Evolutionary conservation across 2,888 invertebrate genomes (phyloP).

Genomic region (Slavum lentiscoides): DNA sequence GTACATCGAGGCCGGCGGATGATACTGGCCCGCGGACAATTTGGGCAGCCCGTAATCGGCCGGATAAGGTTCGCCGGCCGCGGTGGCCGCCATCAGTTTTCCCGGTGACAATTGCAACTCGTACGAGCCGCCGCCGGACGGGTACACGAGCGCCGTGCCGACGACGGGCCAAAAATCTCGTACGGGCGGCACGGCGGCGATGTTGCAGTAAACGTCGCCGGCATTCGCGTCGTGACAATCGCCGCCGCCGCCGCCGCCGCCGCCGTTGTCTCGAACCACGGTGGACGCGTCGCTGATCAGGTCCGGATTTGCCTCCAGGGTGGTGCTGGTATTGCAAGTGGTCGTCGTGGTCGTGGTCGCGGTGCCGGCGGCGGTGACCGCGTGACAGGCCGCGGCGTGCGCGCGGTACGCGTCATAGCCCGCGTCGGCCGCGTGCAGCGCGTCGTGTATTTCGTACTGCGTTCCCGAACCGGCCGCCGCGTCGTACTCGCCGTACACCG

Average conservation of each 20-base stretch:
- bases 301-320: slow-evolving; percentile 74
- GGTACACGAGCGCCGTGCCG: not conserved
- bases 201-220: no score
- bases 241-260: slow-evolving; percentile 23
- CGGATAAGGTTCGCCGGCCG: slow-evolving; percentile 79
- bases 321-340: not conserved
- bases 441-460: slow-evolving; percentile 26
- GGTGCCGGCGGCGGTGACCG: not conserved
- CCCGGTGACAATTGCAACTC: slow-evolving; percentile 69
- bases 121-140: not conserved
- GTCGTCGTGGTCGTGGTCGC: not conserved
- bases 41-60: slow-evolving; percentile 60
- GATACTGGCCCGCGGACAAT: no score
- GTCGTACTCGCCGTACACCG: slow-evolving; percentile 40
- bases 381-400: not conserved
- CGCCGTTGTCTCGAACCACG: slow-evolving; percentile 61
- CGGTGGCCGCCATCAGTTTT: slow-evolving; percentile 63
- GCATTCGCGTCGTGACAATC: slow-evolving; percentile 1
- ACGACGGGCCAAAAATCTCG: slow-evolving; percentile 29
- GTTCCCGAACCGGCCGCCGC: not conserved
- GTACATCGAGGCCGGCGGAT: slow-evolving; percentile 61
- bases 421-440: slow-evolving; percentile 4
- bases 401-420: slow-evolving; percentile 32
- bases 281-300: slow-evolving; percentile 77
- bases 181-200: not conserved